phyloP scores from a whole-genome alignment of 2,113 vertebrate genomes.

The Erythrocercus mccallii region DNA sequence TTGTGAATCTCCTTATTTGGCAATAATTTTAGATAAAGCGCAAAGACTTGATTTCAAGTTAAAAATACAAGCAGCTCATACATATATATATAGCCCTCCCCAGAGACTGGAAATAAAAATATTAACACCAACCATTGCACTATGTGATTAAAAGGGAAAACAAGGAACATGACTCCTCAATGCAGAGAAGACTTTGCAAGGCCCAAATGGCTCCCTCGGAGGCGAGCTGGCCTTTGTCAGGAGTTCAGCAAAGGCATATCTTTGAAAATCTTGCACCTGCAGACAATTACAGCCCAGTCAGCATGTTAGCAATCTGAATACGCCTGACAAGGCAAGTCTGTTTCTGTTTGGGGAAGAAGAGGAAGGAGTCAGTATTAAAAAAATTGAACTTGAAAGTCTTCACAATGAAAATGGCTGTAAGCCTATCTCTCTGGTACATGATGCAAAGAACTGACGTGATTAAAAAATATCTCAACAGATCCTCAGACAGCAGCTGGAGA shows the following conservation, averaged over 20 bases:
- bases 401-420: not conserved
- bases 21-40: not conserved
- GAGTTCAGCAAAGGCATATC: not conserved
- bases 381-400: not conserved
- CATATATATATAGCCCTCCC: not conserved
- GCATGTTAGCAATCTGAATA: not conserved
- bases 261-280: not conserved
- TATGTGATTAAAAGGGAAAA: not conserved
- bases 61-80: not conserved
- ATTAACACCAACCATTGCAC: not conserved
- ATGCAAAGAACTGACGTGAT: constrained; percentile 33
- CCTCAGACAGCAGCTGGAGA: constrained; percentile 94
- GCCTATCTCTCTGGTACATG: not conserved
- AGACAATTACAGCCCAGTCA: not conserved
- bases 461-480: constrained; percentile 81
- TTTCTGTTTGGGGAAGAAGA: not conserved
- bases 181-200: not conserved
- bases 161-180: not conserved
- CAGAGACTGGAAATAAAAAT: not conserved
- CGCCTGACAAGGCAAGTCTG: not conserved
- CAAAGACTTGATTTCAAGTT: not conserved
- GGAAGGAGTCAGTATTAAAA: not conserved
- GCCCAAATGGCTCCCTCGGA: not conserved
- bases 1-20: not conserved
- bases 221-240: not conserved